phyloP scores from a whole-genome alignment of 2,797 vertebrate genomes.

The Myiotriccus ornatus region DNA sequence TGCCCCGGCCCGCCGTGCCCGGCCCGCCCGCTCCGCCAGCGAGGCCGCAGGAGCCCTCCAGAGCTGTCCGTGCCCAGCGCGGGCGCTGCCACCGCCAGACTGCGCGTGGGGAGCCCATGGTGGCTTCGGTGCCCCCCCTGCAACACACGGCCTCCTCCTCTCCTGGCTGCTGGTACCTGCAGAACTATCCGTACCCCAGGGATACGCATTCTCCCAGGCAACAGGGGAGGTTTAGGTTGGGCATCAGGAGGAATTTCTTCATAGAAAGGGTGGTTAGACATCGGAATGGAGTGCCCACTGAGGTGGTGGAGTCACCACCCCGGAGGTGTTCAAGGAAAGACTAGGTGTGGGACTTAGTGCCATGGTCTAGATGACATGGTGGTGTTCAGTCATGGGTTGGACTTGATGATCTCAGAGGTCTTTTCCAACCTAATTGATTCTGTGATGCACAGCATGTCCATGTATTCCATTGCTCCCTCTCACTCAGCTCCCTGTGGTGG shows the following conservation, averaged over 20 bases:
- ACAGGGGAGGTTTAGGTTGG: not conserved
- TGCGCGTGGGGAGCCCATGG: not conserved
- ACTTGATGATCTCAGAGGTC: not conserved
- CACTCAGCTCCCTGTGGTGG: not conserved
- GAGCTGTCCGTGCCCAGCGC: not conserved
- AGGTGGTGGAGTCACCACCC: not conserved
- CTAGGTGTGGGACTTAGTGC: not conserved
- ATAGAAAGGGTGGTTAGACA: not conserved
- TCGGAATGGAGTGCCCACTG: not conserved
- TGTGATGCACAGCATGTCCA: accelerated
- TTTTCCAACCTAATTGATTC: not conserved
- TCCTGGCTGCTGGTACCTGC: not conserved
- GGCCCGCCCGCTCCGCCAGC: not conserved
- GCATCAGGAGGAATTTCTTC: not conserved
- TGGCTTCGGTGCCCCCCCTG: not conserved
- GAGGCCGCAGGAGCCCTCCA: not conserved
- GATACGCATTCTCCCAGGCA: not conserved
- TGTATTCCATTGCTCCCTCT: not conserved
- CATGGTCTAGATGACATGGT: not conserved
- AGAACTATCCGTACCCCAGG: not conserved
- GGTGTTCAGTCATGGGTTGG: not conserved
- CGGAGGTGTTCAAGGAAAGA: not conserved
- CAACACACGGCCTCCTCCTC: not conserved
- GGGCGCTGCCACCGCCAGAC: not conserved
- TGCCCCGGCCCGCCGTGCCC: not conserved